Conservation (phyloP, 2,113 vertebrate genomes). For the Uropsilus gracilis region DNA sequence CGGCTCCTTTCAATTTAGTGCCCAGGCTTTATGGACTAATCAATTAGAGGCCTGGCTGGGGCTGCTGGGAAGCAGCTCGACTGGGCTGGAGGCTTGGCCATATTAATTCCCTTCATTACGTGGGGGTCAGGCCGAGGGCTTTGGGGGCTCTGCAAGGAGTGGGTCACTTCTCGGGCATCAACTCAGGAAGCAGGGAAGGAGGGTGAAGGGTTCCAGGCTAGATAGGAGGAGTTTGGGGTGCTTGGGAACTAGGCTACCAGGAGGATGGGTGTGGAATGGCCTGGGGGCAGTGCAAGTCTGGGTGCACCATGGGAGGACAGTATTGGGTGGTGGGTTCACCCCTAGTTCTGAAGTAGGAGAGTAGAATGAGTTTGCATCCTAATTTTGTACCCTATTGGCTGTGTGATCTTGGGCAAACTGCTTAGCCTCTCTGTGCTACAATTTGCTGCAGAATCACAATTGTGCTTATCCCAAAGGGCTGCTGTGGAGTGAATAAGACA, state of each 20-base stretch:
- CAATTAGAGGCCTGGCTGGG: constrained; percentile 90
- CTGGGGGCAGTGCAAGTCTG: too few relatives aligned
- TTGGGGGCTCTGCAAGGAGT: constrained; percentile 79
- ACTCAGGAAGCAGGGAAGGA: constrained; percentile 49
- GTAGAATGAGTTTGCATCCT: background rate
- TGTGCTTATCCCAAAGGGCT: background rate
- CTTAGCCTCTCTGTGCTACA: constrained; percentile 39
- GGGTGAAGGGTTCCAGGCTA: constrained; percentile 2
- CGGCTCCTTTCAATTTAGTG: constrained; percentile 91
- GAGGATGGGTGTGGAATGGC: background rate
- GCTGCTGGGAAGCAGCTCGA: constrained; percentile 88
- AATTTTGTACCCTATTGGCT: constrained; percentile 8
- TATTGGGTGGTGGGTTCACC: background rate
- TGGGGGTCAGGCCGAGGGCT: constrained; percentile 88
- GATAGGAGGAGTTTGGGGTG: background rate
- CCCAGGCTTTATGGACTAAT: constrained; percentile 92
- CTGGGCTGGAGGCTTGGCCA: constrained; percentile 87
- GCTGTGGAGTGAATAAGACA: background rate
- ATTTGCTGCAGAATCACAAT: background rate
- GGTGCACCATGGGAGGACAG: rapidly evolving
- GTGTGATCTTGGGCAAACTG: constrained; percentile 22
- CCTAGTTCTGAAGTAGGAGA: background rate
- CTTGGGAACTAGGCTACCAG: background rate
- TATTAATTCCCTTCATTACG: constrained; percentile 91
- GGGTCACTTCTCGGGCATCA: constrained; percentile 81